Conservation (phyloP, 1,140 invertebrate genomes). For the Drosophila kohkoa region DNA sequence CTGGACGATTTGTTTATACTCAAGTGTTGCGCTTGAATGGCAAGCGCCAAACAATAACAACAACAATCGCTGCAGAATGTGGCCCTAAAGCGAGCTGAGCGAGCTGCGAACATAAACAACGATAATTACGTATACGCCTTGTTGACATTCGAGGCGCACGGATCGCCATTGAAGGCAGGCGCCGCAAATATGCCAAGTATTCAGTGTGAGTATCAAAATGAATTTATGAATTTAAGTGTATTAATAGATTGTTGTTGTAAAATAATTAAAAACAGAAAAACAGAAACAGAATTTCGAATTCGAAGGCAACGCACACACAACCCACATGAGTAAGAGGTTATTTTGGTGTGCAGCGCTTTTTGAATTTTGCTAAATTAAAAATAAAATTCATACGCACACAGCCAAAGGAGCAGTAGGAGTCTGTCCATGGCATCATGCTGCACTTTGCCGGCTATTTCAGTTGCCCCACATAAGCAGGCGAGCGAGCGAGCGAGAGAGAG, state of each 20-base stretch:
- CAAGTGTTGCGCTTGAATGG: conserved; percentile 62
- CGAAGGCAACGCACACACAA: conserved; percentile 54
- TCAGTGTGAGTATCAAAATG: conserved; percentile 18
- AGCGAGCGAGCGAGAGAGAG: conserved; percentile 1
- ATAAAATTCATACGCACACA: conserved; percentile 63
- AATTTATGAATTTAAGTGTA: conserved; percentile 32
- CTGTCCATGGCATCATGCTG: conserved; percentile 29
- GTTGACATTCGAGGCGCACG: conserved; percentile 57
- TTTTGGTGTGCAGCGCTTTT: conserved; percentile 73
- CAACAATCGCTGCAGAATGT: conserved; percentile 25
- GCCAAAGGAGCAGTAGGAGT: conserved; percentile 7
- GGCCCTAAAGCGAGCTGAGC: conserved; percentile 5
- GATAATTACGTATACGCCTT: conserved; percentile 61
- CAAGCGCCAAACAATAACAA: conserved; percentile 47
- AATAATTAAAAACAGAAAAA: conserved; percentile 68
- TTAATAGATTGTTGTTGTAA: conserved; percentile 68
- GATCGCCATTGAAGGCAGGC: conserved; percentile 38
- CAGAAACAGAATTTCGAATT: conserved; percentile 1
- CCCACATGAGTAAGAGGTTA: conserved; percentile 76
- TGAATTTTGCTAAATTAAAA: conserved; percentile 77
- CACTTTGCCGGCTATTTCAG: conserved; percentile 63
- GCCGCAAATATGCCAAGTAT: conserved; percentile 39
- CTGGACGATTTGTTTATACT: conserved; percentile 70
- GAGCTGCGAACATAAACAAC: conserved; percentile 20
- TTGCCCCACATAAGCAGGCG: conserved; percentile 68